Conservation (phyloP, 2,113 vertebrate species). For the Bungarus multicinctus region DNA sequence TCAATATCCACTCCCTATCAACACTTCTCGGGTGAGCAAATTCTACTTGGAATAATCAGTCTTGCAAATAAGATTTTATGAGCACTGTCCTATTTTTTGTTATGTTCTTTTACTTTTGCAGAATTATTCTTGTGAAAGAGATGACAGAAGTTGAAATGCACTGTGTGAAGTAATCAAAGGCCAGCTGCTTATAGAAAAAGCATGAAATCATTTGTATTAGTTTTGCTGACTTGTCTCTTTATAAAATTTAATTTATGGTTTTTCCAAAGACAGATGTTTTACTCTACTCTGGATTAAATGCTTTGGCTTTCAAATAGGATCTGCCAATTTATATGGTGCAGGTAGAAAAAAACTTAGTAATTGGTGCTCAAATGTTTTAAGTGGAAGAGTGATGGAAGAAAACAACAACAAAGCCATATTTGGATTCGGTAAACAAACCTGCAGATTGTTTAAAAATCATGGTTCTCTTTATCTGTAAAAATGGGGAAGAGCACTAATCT, state of each 20-base stretch:
- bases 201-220: slow-evolving; percentile 54
- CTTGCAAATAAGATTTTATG: neutral
- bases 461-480: neutral
- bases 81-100: slow-evolving; percentile 24
- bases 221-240: slow-evolving; percentile 46
- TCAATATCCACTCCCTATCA: neutral
- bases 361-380: slow-evolving; percentile 36
- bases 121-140: slow-evolving; percentile 27
- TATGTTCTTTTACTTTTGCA: slow-evolving; percentile 33
- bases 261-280: slow-evolving; percentile 57
- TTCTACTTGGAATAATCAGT: neutral
- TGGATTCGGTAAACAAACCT: neutral
- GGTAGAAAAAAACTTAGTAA: slow-evolving; percentile 47
- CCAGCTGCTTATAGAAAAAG: slow-evolving; percentile 46
- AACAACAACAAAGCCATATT: neutral
- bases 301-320: slow-evolving; percentile 42
- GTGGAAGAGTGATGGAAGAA: slow-evolving; percentile 25
- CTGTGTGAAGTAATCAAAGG: slow-evolving; percentile 44
- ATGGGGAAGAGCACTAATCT: slow-evolving; percentile 9
- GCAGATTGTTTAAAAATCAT: slow-evolving; percentile 17
- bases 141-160: slow-evolving; percentile 45
- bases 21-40: neutral
- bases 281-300: slow-evolving; percentile 31
- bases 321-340: slow-evolving; percentile 49
- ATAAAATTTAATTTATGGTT: slow-evolving; percentile 56